Base-by-base conservation (phyloP, 2,113 vertebrate species). In the Calonectris borealis region DNA sequence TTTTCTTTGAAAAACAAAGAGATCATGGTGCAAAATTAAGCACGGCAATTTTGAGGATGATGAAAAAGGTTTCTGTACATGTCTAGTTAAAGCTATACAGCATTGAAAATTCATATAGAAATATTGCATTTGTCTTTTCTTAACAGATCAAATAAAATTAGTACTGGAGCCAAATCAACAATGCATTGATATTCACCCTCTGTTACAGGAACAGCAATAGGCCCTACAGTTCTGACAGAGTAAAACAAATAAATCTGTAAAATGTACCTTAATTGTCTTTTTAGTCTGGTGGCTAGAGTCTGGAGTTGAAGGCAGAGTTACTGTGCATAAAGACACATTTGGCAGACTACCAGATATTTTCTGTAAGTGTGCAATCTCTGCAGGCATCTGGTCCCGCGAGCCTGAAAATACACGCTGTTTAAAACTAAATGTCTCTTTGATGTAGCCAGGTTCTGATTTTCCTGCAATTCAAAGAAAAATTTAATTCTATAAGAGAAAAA, bases 401-500 rank as follows among this genome's bases (percentile, higher is more conserved):
- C 95, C 79, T 19, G 40, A 95, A 72, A 95, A 94, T 64, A 95
- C 21, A 1, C 3, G 96, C 89, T 97, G 98, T 57, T 94, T 83
- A 87, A n/a, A 98, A 55, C 96, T 94, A 31, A 98, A 48, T 1
- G 98, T 98, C 46, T 95, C 90, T 86, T 97, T 98, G 34, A 97
- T 20, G 60, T 86, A 98, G 7, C 96, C 93, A 42, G 96, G 97
- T 42, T 83, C 44, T 4, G 48, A 72, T 85, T 85, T 95, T 13
- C 96, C 99, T 99, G 16, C 10, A 93, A 78, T 78, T 61, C 54
- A 90, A 77, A 93, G 36, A 46, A 83, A 92, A 92, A n/a, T 7
- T 5, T 3, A 46, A 20, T 38, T 87, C n/a, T 79, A 1, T 13
- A 19, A 25, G 27, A 83, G 7, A 71, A 76, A 82, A 79, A 16